A percentile compares a stretch with the other conserved stretches of the same genome.
Conservation (phyloP, 2,888 invertebrate species). For the Phorcus lineatus region DNA sequence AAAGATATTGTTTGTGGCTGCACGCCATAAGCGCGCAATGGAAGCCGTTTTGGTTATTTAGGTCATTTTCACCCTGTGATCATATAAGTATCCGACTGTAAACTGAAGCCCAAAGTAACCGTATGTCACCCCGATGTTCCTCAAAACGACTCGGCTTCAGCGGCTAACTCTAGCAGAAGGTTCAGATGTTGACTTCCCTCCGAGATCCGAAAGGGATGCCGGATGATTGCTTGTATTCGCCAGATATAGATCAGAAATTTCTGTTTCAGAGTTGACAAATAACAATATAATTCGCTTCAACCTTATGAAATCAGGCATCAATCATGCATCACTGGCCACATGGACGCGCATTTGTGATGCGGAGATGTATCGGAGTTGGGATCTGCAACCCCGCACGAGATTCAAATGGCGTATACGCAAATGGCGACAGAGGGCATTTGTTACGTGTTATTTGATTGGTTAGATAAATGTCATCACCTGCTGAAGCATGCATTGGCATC, state of each 20-base stretch:
- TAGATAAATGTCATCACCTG: conserved; percentile 9
- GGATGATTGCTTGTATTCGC: too few species aligned
- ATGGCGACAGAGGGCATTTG: conserved; percentile 34
- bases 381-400: background rate
- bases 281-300: too few species aligned
- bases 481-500: conserved; percentile 8
- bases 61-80: background rate
- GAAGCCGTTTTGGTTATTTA: background rate
- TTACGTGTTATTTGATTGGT: conserved; percentile 38
- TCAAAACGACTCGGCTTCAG: background rate
- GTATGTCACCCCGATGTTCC: background rate
- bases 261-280: too few species aligned
- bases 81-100: background rate
- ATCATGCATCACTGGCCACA: too few species aligned
- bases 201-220: conserved; percentile 28
- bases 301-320: too few species aligned
- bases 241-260: too few species aligned
- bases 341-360: too few species aligned
- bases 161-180: conserved; percentile 24
- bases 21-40: conserved; percentile 33
- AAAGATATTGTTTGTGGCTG: conserved; percentile 7
- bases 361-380: background rate
- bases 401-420: conserved; percentile 30
- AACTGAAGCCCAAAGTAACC: background rate
- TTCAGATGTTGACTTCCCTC: conserved; percentile 45